These are phyloP conservation scores for Thamnophis sirtalis DNA, from an alignment of 2,113 vertebrate species.

Conservation along the genomic window DNA sequence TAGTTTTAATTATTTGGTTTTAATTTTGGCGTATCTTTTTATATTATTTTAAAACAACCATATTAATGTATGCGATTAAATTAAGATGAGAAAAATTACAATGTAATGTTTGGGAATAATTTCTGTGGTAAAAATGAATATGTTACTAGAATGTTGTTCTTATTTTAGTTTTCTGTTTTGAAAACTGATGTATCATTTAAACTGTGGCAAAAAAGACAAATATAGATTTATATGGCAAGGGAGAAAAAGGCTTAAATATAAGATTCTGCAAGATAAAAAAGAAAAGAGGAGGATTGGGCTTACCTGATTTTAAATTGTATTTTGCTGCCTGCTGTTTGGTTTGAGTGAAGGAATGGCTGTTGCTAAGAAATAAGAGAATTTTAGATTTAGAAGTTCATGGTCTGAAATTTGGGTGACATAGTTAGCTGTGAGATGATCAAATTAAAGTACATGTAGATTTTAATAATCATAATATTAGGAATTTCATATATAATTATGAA, in stretches of 20 bases:
- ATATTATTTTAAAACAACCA: not conserved
- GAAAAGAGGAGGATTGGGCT: not conserved
- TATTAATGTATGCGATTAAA: not conserved
- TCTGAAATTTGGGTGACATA: not conserved
- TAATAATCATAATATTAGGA: too few relatives aligned
- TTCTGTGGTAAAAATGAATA: not conserved
- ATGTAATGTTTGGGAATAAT: not conserved
- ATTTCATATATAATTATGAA: too few relatives aligned
- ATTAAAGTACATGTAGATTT: too few relatives aligned
- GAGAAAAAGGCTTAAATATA: not conserved
- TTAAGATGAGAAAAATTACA: not conserved
- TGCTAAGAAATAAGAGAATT: not conserved
- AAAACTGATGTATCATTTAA: not conserved
- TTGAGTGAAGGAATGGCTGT: not conserved
- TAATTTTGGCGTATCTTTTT: not conserved
- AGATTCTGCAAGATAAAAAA: not conserved
- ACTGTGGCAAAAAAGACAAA: not conserved
- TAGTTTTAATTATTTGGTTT: not conserved
- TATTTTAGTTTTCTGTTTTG: not conserved
- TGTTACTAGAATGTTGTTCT: not conserved
- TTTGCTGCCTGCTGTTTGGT: not conserved
- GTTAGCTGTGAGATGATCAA: not conserved
- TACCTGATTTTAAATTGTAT: not conserved
- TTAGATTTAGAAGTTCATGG: not conserved
- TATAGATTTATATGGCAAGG: not conserved